Evolutionary conservation across 2,888 invertebrate genomes (phyloP).

Genomic region (Calameuta pallipes): DNA sequence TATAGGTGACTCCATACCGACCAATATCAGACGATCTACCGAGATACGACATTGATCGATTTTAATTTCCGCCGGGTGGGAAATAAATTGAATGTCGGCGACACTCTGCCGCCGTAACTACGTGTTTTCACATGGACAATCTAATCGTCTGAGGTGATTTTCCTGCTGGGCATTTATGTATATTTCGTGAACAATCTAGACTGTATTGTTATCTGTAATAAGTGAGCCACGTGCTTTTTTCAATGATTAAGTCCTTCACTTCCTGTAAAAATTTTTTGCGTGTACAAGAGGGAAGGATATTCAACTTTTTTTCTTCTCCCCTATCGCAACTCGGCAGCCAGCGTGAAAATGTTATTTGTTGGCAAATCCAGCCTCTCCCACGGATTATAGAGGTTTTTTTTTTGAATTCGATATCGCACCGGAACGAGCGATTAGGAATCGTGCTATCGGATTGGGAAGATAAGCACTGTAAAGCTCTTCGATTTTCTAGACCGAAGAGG

Average conservation of each 20-base stretch:
- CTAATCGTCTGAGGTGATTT: background rate
- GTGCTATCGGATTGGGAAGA: background rate
- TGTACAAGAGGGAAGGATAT: background rate
- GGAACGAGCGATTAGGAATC: background rate
- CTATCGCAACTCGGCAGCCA: background rate
- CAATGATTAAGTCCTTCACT: background rate
- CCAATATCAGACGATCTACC: background rate
- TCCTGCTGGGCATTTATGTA: background rate
- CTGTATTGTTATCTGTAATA: background rate
- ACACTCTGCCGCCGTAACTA: background rate
- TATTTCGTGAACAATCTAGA: background rate
- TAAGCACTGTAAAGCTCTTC: background rate
- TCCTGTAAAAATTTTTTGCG: background rate
- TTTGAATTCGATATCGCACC: background rate
- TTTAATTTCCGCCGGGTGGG: conserved; percentile 20
- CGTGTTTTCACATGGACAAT: background rate
- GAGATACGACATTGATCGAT: conserved; percentile 9
- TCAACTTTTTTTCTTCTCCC: background rate
- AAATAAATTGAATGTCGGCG: conserved; percentile 10
- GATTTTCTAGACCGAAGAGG: background rate
- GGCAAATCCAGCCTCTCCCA: background rate
- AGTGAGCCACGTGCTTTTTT: background rate
- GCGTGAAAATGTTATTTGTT: background rate
- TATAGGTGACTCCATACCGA: conserved; percentile 23
- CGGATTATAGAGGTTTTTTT: background rate